These are phyloP conservation scores for Physella acuta DNA, from an alignment of 1,140 invertebrate species.

Conservation along the genomic window DNA sequence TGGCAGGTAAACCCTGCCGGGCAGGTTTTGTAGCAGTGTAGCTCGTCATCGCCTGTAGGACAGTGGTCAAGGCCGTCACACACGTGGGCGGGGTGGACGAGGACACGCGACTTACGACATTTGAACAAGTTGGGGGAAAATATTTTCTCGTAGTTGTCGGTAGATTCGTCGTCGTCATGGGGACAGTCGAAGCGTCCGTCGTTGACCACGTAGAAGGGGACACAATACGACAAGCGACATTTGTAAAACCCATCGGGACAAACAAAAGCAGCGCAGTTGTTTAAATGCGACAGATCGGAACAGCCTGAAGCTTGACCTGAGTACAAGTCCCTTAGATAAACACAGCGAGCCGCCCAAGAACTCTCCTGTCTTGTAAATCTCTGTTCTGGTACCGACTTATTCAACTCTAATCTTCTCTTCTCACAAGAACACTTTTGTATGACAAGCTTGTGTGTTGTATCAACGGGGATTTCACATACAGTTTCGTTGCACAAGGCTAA, in stretches of 20 bases:
- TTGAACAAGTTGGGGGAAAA: not conserved
- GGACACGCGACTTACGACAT: not conserved
- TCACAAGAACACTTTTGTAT: too few species aligned
- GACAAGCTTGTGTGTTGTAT: too few species aligned
- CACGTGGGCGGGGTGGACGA: too few species aligned
- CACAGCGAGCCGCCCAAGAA: too few species aligned
- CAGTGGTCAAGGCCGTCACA: not conserved
- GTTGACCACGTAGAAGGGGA: not conserved
- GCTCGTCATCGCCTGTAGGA: not conserved
- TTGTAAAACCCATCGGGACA: slow-evolving; percentile 4
- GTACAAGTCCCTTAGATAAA: too few species aligned
- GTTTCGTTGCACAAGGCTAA: too few species aligned
- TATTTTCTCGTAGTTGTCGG: too few species aligned
- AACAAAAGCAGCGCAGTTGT: not conserved
- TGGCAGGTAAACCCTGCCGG: not conserved
- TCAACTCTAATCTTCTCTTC: too few species aligned
- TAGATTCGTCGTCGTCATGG: not conserved
- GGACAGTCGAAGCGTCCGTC: slow-evolving; percentile 1
- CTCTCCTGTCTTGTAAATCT: too few species aligned
- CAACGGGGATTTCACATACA: too few species aligned
- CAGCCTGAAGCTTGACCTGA: too few species aligned
- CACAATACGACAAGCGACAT: not conserved
- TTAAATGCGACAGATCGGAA: not conserved
- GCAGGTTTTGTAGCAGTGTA: not conserved
- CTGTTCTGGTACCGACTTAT: too few species aligned